Evolutionary conservation across 2,888 invertebrate genomes (phyloP).

Genomic region (Heliothis peltigera): DNA sequence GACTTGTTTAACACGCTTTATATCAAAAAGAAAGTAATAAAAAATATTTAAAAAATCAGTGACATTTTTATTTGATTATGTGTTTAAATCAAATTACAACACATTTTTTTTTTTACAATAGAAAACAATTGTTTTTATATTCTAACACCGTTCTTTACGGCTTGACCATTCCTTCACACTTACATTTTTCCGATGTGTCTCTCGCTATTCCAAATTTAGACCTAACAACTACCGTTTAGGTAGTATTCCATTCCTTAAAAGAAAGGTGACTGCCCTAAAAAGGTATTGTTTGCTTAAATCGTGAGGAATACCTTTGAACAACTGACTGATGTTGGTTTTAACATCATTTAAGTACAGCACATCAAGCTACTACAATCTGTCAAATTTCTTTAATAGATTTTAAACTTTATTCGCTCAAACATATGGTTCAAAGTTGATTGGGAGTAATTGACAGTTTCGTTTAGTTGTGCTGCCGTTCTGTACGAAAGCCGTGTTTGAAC

Average conservation of each 20-base stretch:
- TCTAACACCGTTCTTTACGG: background rate
- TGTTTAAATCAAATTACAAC: too few relatives aligned
- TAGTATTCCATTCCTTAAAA: background rate
- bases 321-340: conserved; percentile 31
- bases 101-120: background rate
- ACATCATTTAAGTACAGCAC: conserved; percentile 32
- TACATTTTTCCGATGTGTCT: background rate
- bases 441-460: too few relatives aligned
- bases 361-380: too few relatives aligned
- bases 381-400: too few relatives aligned
- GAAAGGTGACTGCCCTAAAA: conserved; percentile 27
- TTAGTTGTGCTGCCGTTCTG: too few relatives aligned
- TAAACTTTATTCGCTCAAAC: too few relatives aligned
- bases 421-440: too few relatives aligned
- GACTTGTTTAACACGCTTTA: too few relatives aligned
- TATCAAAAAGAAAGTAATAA: too few relatives aligned
- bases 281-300: conserved; percentile 33
- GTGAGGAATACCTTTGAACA: conserved; percentile 34
- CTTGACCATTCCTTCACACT: background rate
- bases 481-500: conserved; percentile 40
- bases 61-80: too few relatives aligned
- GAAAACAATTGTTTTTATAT: background rate
- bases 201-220: background rate
- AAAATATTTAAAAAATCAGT: too few relatives aligned
- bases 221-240: background rate